Percentiles rank a stretch among this genome's conserved stretches.
phyloP scores from a whole-genome alignment of 2,888 invertebrate genomes.

The Xanthia togata region DNA sequence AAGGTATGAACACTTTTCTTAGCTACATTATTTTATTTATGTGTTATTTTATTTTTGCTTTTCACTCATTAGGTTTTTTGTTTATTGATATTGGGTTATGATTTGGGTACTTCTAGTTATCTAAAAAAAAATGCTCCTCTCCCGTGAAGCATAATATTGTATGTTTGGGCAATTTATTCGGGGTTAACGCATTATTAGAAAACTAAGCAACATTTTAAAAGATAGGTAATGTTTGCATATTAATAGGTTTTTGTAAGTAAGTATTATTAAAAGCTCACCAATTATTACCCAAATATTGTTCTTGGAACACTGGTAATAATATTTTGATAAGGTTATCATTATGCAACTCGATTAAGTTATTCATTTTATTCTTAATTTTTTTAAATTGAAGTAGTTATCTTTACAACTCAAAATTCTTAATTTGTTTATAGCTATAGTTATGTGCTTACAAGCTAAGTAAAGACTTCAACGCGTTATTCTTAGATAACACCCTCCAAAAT shows the following conservation, averaged over 20 bases:
- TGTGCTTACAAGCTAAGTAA: slow-evolving; percentile 62
- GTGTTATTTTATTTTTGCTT: neutral
- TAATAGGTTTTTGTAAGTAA: neutral
- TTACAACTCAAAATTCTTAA: neutral
- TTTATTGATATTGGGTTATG: neutral
- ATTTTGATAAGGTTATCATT: neutral
- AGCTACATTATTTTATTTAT: neutral
- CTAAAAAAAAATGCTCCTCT: neutral
- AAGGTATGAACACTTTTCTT: neutral
- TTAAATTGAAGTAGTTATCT: neutral
- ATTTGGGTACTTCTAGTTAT: too few relatives aligned
- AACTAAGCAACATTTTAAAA: neutral
- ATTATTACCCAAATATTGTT: neutral
- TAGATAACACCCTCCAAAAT: neutral
- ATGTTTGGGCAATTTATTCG: neutral
- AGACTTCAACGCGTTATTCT: slow-evolving; percentile 76
- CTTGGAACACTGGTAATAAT: neutral
- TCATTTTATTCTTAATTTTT: neutral
- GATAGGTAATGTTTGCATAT: neutral
- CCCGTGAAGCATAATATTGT: too few relatives aligned
- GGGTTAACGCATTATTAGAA: neutral
- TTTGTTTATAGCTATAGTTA: neutral
- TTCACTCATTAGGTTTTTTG: neutral
- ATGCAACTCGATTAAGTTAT: neutral
- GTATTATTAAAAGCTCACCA: neutral